Conservation (phyloP, 2,797 vertebrate species). For the Acrocephalus scirpaceus region DNA sequence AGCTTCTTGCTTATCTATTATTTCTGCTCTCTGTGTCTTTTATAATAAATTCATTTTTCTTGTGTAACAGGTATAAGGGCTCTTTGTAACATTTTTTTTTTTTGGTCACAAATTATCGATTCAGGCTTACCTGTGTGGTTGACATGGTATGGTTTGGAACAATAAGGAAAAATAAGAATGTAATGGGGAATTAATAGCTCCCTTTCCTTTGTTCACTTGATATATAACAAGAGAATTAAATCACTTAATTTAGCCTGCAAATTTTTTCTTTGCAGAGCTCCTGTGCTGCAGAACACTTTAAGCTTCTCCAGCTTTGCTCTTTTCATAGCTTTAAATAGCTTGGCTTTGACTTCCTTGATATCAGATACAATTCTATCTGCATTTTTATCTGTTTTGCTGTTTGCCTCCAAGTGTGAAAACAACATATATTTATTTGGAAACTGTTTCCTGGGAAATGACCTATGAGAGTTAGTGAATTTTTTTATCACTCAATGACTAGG, state of each 20-base stretch:
- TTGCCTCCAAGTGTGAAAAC: background rate
- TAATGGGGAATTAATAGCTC: background rate
- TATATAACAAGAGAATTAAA: background rate
- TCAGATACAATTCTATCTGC: background rate
- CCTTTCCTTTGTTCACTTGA: background rate
- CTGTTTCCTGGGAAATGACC: background rate
- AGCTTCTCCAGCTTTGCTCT: background rate
- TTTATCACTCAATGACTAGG: background rate
- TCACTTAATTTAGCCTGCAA: background rate
- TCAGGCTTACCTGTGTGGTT: background rate
- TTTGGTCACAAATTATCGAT: background rate
- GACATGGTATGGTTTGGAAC: background rate
- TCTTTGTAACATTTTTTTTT: background rate
- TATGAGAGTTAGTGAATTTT: background rate
- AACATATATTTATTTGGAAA: background rate
- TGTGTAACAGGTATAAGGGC: background rate
- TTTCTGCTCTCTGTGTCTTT: background rate
- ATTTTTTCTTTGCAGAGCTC: background rate
- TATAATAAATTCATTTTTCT: background rate
- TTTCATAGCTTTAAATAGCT: background rate
- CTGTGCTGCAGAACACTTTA: background rate
- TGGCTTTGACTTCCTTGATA: background rate
- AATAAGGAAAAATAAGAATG: background rate
- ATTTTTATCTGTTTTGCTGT: background rate
- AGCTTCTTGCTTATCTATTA: slow-evolving; percentile 8